These are phyloP conservation scores for Hirtodrosophila confusa DNA, from an alignment of 2,888 invertebrate genomes.

Conservation along the genomic window DNA sequence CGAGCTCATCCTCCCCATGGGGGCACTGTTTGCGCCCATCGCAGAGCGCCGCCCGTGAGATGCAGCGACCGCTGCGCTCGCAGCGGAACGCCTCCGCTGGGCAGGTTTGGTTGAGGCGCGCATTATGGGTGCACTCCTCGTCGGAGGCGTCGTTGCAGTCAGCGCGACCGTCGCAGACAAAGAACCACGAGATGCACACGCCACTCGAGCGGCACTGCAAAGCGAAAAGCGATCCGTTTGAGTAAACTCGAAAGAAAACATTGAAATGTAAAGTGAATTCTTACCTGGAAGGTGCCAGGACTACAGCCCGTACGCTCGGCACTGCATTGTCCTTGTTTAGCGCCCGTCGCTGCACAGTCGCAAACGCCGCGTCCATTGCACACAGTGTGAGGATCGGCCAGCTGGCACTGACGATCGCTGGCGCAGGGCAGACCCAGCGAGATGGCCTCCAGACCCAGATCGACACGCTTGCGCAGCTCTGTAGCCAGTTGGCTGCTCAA, in stretches of 20 bases:
- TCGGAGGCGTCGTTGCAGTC: conserved; percentile 95
- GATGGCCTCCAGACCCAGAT: conserved; percentile 85
- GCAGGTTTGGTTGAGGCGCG: conserved; percentile 85
- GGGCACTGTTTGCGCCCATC: conserved; percentile 92
- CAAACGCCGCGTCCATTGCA: conserved; percentile 87
- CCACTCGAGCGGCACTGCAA: conserved; percentile 93
- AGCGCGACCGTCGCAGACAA: conserved; percentile 92
- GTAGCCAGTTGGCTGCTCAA: conserved; percentile 60
- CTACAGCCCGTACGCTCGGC: conserved; percentile 91
- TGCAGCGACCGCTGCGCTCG: conserved; percentile 88
- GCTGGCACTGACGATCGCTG: conserved; percentile 91
- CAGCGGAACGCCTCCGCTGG: conserved; percentile 90
- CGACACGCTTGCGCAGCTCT: conserved; percentile 83
- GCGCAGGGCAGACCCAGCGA: conserved; percentile 91
- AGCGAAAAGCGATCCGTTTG: not conserved
- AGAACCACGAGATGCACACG: conserved; percentile 95
- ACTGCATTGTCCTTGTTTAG: conserved; percentile 87
- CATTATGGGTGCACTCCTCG: conserved; percentile 89
- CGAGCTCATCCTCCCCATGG: conserved; percentile 90
- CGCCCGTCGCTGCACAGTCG: conserved; percentile 89
- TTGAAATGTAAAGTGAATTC: conserved; percentile 9
- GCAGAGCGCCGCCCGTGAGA: conserved; percentile 91
- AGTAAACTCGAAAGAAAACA: not conserved
- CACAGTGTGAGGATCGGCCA: conserved; percentile 90
- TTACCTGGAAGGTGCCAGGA: conserved; percentile 91